These are phyloP conservation scores for Rhineura floridana DNA, from an alignment of 2,113 vertebrate species.

Conservation along the genomic window DNA sequence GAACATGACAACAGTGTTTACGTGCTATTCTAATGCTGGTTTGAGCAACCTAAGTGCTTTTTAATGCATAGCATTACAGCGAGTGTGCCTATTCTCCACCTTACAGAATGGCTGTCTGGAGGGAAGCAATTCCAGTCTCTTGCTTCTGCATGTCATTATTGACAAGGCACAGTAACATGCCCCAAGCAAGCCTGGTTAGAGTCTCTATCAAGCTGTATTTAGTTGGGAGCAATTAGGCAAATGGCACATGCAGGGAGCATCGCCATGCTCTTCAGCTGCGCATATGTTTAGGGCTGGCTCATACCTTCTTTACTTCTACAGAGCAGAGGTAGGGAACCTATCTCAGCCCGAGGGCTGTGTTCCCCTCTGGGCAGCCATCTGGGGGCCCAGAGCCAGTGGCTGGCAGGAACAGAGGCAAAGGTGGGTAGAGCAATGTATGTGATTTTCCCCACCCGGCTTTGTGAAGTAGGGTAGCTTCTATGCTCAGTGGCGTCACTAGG, in stretches of 20 bases:
- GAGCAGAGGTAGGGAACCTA: background rate
- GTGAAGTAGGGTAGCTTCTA: too few relatives aligned
- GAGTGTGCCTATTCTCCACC: conserved; percentile 56
- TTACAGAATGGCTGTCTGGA: conserved; percentile 63
- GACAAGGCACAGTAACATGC: conserved; percentile 57
- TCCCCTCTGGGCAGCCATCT: too few relatives aligned
- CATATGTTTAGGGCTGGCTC: background rate
- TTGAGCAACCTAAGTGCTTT: conserved; percentile 66
- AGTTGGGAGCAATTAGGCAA: conserved; percentile 65
- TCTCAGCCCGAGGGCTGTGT: too few relatives aligned
- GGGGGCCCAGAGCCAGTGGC: too few relatives aligned
- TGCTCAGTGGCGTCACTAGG: too few relatives aligned
- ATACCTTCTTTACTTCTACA: background rate
- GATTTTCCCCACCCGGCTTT: too few relatives aligned
- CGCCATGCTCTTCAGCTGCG: background rate
- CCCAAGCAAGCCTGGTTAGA: conserved; percentile 51
- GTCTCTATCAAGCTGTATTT: conserved; percentile 53
- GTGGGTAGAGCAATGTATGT: too few relatives aligned
- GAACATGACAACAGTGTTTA: conserved; percentile 61
- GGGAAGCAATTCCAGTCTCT: conserved; percentile 69
- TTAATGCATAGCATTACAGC: conserved; percentile 62
- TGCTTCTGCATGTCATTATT: conserved; percentile 56
- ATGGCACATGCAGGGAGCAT: conserved; percentile 23
- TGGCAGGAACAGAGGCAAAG: too few relatives aligned
- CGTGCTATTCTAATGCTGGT: conserved; percentile 64